phyloP scores from a whole-genome alignment of 2,113 vertebrate species.

The Chloroceryle aenea region DNA sequence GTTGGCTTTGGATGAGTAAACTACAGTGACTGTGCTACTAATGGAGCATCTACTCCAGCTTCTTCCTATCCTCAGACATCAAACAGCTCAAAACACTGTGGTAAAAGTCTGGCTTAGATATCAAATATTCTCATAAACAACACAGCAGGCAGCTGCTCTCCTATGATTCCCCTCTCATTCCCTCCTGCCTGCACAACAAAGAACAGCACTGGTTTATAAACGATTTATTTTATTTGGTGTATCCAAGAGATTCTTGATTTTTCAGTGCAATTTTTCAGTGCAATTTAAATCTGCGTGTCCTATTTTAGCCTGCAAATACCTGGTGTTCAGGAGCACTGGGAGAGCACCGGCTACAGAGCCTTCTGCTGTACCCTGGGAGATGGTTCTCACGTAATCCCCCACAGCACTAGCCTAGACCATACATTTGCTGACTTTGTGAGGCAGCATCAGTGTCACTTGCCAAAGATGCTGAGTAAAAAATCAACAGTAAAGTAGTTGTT shows the following conservation, averaged over 20 bases:
- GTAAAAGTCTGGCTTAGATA: neutral
- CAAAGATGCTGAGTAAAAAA: neutral
- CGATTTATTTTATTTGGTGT: neutral
- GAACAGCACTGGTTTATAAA: neutral
- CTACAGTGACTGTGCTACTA: neutral
- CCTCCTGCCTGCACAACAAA: neutral
- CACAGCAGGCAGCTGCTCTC: neutral
- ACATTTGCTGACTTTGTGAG: neutral
- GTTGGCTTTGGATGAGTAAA: neutral
- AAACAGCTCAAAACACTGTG: neutral
- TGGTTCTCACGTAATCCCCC: neutral
- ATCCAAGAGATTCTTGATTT: neutral
- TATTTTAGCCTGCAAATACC: neutral
- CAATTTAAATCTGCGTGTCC: neutral
- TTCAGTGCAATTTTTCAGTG: neutral
- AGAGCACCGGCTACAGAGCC: neutral
- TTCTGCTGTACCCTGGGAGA: neutral
- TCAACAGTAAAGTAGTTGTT: neutral
- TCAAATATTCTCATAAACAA: fast-evolving
- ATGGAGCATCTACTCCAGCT: neutral
- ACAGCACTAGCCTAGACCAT: neutral
- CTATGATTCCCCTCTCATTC: neutral
- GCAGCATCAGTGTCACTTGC: neutral
- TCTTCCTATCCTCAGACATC: neutral
- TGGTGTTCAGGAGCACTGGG: neutral